Evolutionary conservation across 1,140 invertebrate genomes (phyloP).

Genomic region (Panagrolaimus sp.): DNA sequence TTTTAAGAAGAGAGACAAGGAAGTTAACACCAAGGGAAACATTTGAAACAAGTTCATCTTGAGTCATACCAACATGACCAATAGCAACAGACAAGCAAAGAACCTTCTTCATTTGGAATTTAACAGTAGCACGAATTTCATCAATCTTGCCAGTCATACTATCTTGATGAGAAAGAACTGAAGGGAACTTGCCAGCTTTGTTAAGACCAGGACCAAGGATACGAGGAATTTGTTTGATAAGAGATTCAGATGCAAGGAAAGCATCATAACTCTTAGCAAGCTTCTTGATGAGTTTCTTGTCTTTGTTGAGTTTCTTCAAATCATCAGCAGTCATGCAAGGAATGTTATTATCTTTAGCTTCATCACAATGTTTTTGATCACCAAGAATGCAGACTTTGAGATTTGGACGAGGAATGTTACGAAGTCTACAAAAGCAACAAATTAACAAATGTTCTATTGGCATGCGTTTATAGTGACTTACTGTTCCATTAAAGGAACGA

Average conservation of each 20-base stretch:
- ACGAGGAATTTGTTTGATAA: conserved; percentile 99
- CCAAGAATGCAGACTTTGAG: conserved; percentile 98
- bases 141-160: conserved; percentile 91
- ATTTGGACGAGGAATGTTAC: conserved; percentile 91
- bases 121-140: conserved; percentile 97
- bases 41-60: conserved; percentile 91
- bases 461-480: conserved; percentile 12
- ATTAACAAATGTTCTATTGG: conserved; percentile 50
- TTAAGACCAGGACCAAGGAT: conserved; percentile 95
- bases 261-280: conserved; percentile 90
- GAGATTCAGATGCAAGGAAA: conserved; percentile 92
- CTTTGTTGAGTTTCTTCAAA: conserved; percentile 97
- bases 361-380: conserved; percentile 98
- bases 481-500: conserved; percentile 13
- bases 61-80: conserved; percentile 90
- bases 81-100: conserved; percentile 94
- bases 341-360: conserved; percentile 84
- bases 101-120: conserved; percentile 99
- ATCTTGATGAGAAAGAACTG: conserved; percentile 89
- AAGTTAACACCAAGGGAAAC: conserved; percentile 96
- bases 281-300: conserved; percentile 99
- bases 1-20: conserved; percentile 95
- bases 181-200: conserved; percentile 99
- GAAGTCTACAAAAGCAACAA: conserved; percentile 69
- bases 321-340: conserved; percentile 96